Percentiles rank a stretch among this genome's conserved stretches.
phyloP scores from a whole-genome alignment of 2,888 invertebrate species.

The Argyra leucocephala region DNA sequence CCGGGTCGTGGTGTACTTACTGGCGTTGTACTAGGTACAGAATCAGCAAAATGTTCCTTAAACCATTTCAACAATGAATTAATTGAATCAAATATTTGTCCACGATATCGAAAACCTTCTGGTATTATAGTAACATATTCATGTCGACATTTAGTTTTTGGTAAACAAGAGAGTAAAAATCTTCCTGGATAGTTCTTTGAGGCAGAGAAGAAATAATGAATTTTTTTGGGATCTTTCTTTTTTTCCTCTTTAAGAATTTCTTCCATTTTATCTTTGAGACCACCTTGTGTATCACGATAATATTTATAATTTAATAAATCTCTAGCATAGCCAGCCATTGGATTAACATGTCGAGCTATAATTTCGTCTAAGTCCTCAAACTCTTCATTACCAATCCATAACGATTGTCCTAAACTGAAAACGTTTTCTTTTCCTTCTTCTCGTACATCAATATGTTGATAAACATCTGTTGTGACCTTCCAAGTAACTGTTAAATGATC shows the following conservation, averaged over 20 bases:
- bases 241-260: constrained; percentile 82
- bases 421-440: constrained; percentile 95
- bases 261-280: constrained; percentile 78
- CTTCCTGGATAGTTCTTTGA: constrained; percentile 82
- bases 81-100: constrained; percentile 71
- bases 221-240: constrained; percentile 74
- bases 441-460: constrained; percentile 90
- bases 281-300: constrained; percentile 66
- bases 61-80: constrained; percentile 82
- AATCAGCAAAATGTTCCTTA: constrained; percentile 94
- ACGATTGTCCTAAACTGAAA: constrained; percentile 79
- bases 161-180: constrained; percentile 88
- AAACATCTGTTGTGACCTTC: constrained; percentile 92
- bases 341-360: constrained; percentile 89
- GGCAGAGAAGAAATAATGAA: constrained; percentile 79
- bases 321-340: constrained; percentile 88
- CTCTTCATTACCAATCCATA: constrained; percentile 84
- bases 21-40: constrained; percentile 65
- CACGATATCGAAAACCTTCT: constrained; percentile 85
- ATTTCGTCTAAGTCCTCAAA: constrained; percentile 99
- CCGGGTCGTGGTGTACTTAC: constrained; percentile 56
- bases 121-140: constrained; percentile 87
- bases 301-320: constrained; percentile 89
- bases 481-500: constrained; percentile 96
- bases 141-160: constrained; percentile 72